These are phyloP conservation scores for Uloborus plumipes DNA, from an alignment of 2,888 invertebrate genomes.

Conservation along the genomic window DNA sequence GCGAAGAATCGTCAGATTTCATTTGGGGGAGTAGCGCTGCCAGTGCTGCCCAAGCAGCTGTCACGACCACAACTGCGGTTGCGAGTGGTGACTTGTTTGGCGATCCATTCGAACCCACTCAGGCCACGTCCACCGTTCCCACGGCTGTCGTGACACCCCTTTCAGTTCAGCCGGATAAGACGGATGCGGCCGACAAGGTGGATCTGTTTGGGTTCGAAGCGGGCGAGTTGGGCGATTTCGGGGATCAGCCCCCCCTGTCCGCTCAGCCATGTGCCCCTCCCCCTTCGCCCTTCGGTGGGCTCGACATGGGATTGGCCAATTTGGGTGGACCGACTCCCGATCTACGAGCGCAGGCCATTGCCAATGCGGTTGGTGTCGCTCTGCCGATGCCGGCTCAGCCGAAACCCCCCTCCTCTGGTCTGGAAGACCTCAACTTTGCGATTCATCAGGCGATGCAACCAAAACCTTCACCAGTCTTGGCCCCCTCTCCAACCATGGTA, in stretches of 20 bases:
- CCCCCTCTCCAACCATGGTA: constrained; percentile 40
- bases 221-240: constrained; percentile 34
- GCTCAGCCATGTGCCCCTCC: constrained; percentile 63
- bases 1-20: constrained; percentile 2
- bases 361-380: constrained; percentile 50
- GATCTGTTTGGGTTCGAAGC: constrained; percentile 58
- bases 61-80: constrained; percentile 8
- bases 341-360: constrained; percentile 49
- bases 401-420: constrained; percentile 24
- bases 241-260: constrained; percentile 56
- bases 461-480: constrained; percentile 27
- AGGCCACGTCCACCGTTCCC: constrained; percentile 23
- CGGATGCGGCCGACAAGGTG: constrained; percentile 17
- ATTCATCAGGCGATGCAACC: constrained; percentile 57
- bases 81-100: constrained; percentile 56
- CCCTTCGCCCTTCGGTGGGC: constrained; percentile 64
- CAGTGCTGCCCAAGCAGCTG: background rate
- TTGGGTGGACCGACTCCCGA: constrained; percentile 29
- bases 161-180: constrained; percentile 30
- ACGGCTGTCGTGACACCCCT: constrained; percentile 55
- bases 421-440: constrained; percentile 62
- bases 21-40: constrained; percentile 44
- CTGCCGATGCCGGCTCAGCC: constrained; percentile 26
- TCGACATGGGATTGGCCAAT: constrained; percentile 37
- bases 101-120: constrained; percentile 49